Percentiles rank a stretch among this genome's conserved stretches.
Evolutionary conservation across 1,140 invertebrate genomes (phyloP).

Genomic region (silkworm (Bombyx mori)): ASM3026992v2 NC_085130.1:18998501-18999000

Average conservation of each 20-base stretch:
- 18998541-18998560: too few species aligned
- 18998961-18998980: constrained; percentile 46
- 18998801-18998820: constrained; percentile 47
- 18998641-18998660: constrained; percentile 40
- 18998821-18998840: constrained; percentile 44
- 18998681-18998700: constrained; percentile 21
- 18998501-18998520: too few species aligned
- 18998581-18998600: not conserved
- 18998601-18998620: constrained; percentile 39
- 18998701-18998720: constrained; percentile 33
- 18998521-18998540: too few species aligned
- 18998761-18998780: constrained; percentile 33
- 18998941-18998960: constrained; percentile 23
- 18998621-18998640: constrained; percentile 32
- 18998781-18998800: constrained; percentile 29
- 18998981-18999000: constrained; percentile 48
- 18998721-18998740: constrained; percentile 39
- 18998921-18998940: constrained; percentile 37
- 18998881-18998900: constrained; percentile 41
- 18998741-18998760: constrained; percentile 37
- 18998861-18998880: constrained; percentile 50
- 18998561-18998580: too few species aligned
- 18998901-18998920: constrained; percentile 43
- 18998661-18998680: constrained; percentile 29
- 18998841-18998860: constrained; percentile 42